These are phyloP conservation scores for Platichthys flesus DNA, from an alignment of 2,113 vertebrate species.

Conservation along the genomic window DNA sequence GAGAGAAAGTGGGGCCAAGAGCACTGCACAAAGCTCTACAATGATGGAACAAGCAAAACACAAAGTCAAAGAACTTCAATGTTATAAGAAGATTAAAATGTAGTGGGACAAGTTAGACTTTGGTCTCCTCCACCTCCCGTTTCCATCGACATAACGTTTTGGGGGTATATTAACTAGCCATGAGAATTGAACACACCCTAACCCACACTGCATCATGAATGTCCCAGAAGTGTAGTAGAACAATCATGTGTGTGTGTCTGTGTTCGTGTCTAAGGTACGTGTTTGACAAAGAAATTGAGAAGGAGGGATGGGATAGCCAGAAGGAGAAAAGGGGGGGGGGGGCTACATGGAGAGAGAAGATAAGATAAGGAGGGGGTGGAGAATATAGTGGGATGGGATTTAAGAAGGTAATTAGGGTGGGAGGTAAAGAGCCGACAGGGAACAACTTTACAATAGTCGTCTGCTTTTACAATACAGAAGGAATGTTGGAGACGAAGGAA, in stretches of 20 bases:
- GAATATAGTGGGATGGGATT: slow-evolving; percentile 20
- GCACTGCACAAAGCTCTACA: too few relatives aligned
- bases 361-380: slow-evolving; percentile 37
- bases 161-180: neutral
- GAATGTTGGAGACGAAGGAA: slow-evolving; percentile 20
- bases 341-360: slow-evolving; percentile 41
- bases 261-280: neutral
- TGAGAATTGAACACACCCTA: neutral
- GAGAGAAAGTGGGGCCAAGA: too few relatives aligned
- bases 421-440: slow-evolving; percentile 29
- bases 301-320: neutral
- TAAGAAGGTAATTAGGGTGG: slow-evolving; percentile 55
- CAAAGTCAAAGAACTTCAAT: too few relatives aligned
- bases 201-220: neutral
- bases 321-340: slow-evolving; percentile 1
- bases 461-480: slow-evolving; percentile 21
- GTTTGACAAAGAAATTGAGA: slow-evolving; percentile 17
- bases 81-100: too few relatives aligned
- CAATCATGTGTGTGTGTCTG: neutral
- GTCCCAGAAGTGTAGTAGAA: neutral
- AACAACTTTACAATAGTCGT: slow-evolving; percentile 42
- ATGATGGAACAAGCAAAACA: too few relatives aligned
- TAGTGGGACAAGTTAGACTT: too few relatives aligned
- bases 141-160: neutral
- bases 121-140: too few relatives aligned